phyloP scores from a whole-genome alignment of 2,888 invertebrate species.

The Polia nebulosa region DNA sequence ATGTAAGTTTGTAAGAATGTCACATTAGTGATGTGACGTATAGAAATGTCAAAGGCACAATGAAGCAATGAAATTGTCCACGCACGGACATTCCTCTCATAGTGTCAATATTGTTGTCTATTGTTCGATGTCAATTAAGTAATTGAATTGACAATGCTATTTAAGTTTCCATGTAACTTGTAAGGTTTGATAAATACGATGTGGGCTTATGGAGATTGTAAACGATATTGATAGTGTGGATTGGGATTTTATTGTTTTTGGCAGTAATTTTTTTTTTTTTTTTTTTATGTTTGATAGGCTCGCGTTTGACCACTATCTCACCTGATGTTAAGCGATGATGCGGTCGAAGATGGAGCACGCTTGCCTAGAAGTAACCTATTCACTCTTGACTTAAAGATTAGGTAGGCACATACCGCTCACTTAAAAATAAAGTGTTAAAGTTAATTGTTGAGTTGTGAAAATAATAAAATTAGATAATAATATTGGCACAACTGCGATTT shows the following conservation, averaged over 20 bases:
- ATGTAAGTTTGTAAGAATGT: slow-evolving; percentile 65
- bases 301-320: too few species aligned
- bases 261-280: neutral
- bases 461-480: neutral
- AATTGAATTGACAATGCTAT: slow-evolving; percentile 63
- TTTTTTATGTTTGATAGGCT: too few species aligned
- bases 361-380: too few species aligned
- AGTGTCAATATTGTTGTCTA: slow-evolving; percentile 65
- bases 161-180: slow-evolving; percentile 49
- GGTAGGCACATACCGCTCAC: too few species aligned
- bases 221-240: neutral
- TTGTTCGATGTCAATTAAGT: slow-evolving; percentile 70
- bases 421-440: neutral
- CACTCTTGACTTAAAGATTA: too few species aligned
- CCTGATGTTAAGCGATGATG: too few species aligned
- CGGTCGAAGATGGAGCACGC: too few species aligned
- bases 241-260: neutral
- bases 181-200: slow-evolving; percentile 13
- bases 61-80: slow-evolving; percentile 72
- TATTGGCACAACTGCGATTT: too few species aligned
- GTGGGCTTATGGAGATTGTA: neutral
- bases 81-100: slow-evolving; percentile 68
- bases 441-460: neutral
- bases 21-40: slow-evolving; percentile 73
- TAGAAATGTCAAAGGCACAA: slow-evolving; percentile 73